phyloP scores from a whole-genome alignment of 1,140 invertebrate species.

The Melanaphis sacchari region DNA sequence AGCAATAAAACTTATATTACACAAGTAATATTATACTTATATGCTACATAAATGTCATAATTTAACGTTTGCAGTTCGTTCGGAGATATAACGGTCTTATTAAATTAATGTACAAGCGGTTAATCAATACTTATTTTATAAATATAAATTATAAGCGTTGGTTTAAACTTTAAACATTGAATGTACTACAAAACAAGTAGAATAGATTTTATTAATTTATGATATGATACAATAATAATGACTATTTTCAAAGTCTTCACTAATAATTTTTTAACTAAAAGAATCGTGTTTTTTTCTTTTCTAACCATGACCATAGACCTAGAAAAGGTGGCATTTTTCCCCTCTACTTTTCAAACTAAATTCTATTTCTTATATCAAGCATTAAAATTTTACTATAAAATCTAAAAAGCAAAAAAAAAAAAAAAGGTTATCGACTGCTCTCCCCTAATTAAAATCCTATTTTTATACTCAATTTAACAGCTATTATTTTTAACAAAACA shows the following conservation, averaged over 20 bases:
- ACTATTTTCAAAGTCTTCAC: too few species aligned
- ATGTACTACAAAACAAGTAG: not conserved
- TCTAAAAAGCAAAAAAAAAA: too few species aligned
- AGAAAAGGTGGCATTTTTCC: too few species aligned
- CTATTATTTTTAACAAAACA: too few species aligned
- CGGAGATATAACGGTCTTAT: not conserved
- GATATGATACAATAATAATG: not conserved
- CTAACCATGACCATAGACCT: too few species aligned
- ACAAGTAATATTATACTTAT: not conserved
- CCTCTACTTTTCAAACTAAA: too few species aligned
- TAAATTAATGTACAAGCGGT: not conserved
- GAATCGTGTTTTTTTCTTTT: too few species aligned
- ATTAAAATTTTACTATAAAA: too few species aligned
- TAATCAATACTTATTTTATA: not conserved
- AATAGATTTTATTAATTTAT: not conserved
- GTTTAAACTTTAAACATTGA: not conserved
- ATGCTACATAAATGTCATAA: not conserved
- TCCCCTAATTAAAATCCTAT: too few species aligned
- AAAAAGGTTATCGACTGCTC: too few species aligned
- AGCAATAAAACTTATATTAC: not conserved
- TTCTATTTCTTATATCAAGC: too few species aligned
- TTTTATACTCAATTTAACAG: not conserved
- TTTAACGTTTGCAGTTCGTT: not conserved
- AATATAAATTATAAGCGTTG: not conserved
- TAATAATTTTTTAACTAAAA: too few species aligned